Evolutionary conservation across 2,113 vertebrate species (phyloP), one percentile per base, ranked within the genome.

Genomic region (Oncorhynchus gorbuscha): DNA sequence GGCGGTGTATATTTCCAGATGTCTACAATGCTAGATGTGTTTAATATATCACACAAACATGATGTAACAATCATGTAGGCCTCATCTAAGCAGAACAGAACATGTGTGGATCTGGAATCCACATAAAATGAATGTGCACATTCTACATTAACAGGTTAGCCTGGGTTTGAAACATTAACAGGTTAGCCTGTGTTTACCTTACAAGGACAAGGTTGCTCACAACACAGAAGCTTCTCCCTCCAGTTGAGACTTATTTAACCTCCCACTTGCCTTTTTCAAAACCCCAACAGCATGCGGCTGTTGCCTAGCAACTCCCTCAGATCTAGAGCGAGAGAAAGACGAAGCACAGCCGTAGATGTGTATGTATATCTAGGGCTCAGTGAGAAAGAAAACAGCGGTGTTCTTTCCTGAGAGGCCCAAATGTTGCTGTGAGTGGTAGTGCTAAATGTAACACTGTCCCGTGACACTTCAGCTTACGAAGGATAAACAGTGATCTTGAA

Each of bases 231-330:
- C 83, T 59, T 79, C 32, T 30, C 28, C 9, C 74, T 73, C 48
- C 84, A 76, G 83, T 83, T 85, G 87, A 82, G 90, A 84, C 84
- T 92, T 91, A 86, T 90, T 89, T 84, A 81, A 86, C 87, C 91
- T 89, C 91, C 87, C 91, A 91, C 90, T 86, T 88, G 81, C 81
- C 83, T 87, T 86, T 35, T 83, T 78, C 59, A 79, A 76, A 78
- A 0, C 59, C 65, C 76, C 79, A 28, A 79, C 88, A 91, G 85
- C 86, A 89, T 88, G 85, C 49, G 83, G 79, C 82, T 89, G 92
- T 92, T 92, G 83, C 91, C 83, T 88, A 89, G 92, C 92, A 90
- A 93, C 90, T 3, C 39, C 9, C 9, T 45, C 39, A 11, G 39
- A 45, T 45, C 9, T 45, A 3, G 9, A 45, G 39, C 9, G 39